phyloP scores from a whole-genome alignment of 2,888 invertebrate genomes.

The Sphinx pinastri region DNA sequence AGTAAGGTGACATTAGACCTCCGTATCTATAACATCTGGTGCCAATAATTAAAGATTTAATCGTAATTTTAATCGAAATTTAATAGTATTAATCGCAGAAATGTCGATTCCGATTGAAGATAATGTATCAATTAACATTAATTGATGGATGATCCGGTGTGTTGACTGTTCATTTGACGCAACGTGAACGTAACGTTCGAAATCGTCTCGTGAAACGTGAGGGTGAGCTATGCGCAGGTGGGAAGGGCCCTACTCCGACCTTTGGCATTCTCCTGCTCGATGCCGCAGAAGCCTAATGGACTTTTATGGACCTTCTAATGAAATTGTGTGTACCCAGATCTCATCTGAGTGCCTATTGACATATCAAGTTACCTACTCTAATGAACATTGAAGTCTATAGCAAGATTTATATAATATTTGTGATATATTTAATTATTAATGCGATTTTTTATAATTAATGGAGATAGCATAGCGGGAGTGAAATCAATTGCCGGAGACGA shows the following conservation, averaged over 20 bases:
- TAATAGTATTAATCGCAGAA: not conserved
- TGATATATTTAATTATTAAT: too few species aligned
- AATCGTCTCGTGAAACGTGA: not conserved
- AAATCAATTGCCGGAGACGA: too few species aligned
- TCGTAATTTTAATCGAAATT: too few species aligned
- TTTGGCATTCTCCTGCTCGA: constrained; percentile 54
- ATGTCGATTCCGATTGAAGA: constrained; percentile 4
- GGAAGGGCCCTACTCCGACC: constrained; percentile 42
- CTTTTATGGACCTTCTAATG: constrained; percentile 65
- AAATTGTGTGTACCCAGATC: constrained; percentile 59
- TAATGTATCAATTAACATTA: constrained; percentile 20
- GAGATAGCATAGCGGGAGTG: too few species aligned
- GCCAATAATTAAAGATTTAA: not conserved
- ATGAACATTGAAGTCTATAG: constrained; percentile 6
- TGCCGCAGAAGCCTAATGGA: constrained; percentile 59
- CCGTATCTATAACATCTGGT: not conserved
- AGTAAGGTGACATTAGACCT: not conserved
- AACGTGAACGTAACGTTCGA: not conserved
- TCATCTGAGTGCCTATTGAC: constrained; percentile 56
- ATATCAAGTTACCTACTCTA: constrained; percentile 39
- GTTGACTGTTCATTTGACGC: not conserved
- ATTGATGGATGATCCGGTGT: not conserved
- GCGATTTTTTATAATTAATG: too few species aligned
- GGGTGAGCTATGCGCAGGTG: constrained; percentile 12
- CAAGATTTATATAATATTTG: not conserved